Base-by-base conservation (phyloP, 2,797 vertebrate genomes). In the Silurus aristotelis region DNA sequence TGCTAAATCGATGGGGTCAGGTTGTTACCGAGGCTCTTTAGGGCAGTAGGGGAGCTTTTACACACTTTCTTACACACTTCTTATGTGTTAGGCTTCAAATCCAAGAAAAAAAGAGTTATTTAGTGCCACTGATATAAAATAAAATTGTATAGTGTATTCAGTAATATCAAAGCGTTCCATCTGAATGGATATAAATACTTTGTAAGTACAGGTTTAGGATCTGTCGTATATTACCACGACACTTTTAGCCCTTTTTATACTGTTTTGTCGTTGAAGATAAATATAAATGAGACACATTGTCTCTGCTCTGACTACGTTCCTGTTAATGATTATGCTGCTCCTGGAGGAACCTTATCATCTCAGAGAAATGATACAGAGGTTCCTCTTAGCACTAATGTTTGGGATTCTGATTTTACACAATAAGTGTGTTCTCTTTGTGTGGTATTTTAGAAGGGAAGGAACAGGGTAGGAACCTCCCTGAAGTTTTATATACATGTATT, bases 1-100 rank as follows among this genome's bases (percentile, higher is more conserved):
- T 15, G 20, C 43, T 31, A 25, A 87, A 87, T 83, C 56, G 55
- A 75, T 66, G n/a, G 52, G 48, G 20, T 52, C 55, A 64, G 83
- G 79, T 70, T 52, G 48, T 48, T 52, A 61, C 31, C 67, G 64
- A 76, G 55, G 17, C 46, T 27, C 63, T 22, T 85, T 68, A 77
- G 55, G 1, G 55, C 63, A 78, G 38, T 66, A 31, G 80, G 70
- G 85, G 48, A 52, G 48, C 6, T 52, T 52, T 52, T 52, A 52
- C 48, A 52, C 48, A 10, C 31, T 77, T 86, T 77, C 14, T 55
- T 76, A 76, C 48, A 76, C 22, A 60, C 80, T 82, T 48, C 67
- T 82, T 31, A 48, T 52, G 1, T 38, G 38, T 38, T 38, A 38
- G 38, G 4, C 10, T 12, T 31, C 9, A 58, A n/a, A 56, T 14